phyloP scores from a whole-genome alignment of 2,113 vertebrate genomes.

The Neogale vison region DNA sequence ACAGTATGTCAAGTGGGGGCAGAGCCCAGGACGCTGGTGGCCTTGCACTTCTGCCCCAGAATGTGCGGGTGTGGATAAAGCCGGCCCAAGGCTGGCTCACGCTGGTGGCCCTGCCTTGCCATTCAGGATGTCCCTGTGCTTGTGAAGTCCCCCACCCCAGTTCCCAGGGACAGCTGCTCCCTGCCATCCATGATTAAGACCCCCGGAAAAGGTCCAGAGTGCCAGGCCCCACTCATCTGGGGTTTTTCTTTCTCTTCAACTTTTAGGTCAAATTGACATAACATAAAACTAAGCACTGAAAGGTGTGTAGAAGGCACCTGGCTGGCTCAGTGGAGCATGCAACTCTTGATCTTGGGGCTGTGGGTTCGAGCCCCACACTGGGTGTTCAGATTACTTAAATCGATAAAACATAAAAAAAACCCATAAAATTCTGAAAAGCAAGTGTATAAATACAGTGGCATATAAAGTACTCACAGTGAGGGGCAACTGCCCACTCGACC shows the following conservation, averaged over 20 bases:
- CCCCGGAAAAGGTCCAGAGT: not conserved
- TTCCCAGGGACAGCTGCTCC: not conserved
- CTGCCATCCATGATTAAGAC: not conserved
- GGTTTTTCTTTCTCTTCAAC: not conserved
- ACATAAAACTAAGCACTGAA: not conserved
- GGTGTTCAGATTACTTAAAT: not conserved
- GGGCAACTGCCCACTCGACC: not conserved
- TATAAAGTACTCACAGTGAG: accelerated
- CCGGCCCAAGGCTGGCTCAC: not conserved
- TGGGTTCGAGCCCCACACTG: not conserved
- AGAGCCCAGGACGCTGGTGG: accelerated
- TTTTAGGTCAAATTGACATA: not conserved
- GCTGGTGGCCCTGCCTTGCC: not conserved
- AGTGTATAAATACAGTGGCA: not conserved
- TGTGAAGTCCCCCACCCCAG: not conserved
- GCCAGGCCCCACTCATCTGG: not conserved
- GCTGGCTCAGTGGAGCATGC: not conserved
- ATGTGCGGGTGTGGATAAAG: not conserved
- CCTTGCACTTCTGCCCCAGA: not conserved
- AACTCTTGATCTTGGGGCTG: not conserved
- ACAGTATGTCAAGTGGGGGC: not conserved
- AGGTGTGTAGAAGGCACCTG: not conserved
- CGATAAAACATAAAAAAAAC: not conserved
- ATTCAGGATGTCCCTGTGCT: not conserved
- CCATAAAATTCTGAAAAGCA: not conserved